Conservation (phyloP, 2,888 invertebrate genomes). For the Philhelius pedissequus region DNA sequence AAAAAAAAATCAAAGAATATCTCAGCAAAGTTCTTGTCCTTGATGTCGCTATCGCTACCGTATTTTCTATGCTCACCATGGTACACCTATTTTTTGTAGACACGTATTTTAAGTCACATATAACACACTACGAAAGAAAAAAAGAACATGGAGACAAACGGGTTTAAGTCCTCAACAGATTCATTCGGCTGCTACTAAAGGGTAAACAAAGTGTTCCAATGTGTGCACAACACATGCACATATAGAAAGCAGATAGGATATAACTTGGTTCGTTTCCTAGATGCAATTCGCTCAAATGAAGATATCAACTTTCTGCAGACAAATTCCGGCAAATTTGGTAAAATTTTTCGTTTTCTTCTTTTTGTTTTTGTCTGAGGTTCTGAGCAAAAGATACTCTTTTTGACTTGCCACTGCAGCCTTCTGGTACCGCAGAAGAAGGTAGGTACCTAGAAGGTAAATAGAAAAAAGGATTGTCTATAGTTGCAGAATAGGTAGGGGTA, state of each 20-base stretch:
- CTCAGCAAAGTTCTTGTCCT: conserved; percentile 20
- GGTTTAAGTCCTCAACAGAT: conserved; percentile 62
- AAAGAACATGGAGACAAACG: conserved; percentile 28
- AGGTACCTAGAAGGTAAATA: too few species aligned
- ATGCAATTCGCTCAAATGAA: conserved; percentile 65
- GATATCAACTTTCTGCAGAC: conserved; percentile 68
- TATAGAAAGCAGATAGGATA: conserved; percentile 18
- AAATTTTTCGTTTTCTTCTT: conserved; percentile 13
- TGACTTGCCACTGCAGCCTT: conserved; percentile 23
- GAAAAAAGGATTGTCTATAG: too few species aligned
- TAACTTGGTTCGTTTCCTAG: conserved; percentile 22
- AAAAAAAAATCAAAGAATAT: not conserved
- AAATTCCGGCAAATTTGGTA: conserved; percentile 57
- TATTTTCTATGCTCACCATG: conserved; percentile 22
- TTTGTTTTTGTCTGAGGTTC: not conserved
- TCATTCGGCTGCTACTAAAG: conserved; percentile 57
- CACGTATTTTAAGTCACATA: conserved; percentile 54
- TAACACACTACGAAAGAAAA: not conserved
- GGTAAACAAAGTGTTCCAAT: conserved; percentile 64
- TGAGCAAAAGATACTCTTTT: not conserved
- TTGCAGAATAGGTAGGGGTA: not conserved
- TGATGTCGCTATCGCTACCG: conserved; percentile 6
- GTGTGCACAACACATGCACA: conserved; percentile 57
- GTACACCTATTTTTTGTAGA: conserved; percentile 39
- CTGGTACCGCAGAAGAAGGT: conserved; percentile 9